Conservation (phyloP, 2,113 vertebrate species). For the Callospermophilus lateralis region DNA sequence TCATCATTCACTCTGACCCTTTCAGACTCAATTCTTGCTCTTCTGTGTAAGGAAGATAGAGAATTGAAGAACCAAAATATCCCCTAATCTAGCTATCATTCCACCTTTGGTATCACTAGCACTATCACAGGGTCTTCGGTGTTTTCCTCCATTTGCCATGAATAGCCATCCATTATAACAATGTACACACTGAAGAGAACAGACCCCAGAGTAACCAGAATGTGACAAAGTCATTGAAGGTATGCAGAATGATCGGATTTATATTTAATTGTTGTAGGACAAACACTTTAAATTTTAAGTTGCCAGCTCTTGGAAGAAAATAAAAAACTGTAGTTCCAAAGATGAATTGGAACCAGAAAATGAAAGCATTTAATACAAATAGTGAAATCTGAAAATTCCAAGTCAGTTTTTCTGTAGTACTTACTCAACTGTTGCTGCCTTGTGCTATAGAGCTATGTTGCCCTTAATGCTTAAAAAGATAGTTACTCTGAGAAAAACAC, state of each 20-base stretch:
- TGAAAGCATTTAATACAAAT: constrained; percentile 44
- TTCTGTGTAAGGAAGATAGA: not conserved
- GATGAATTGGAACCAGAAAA: not conserved
- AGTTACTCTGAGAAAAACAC: not conserved
- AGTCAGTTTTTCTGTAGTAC: not conserved
- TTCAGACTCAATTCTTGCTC: not conserved
- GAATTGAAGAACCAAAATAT: not conserved
- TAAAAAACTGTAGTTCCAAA: not conserved
- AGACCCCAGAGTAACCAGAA: not conserved
- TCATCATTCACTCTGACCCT: not conserved
- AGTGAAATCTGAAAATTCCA: constrained; percentile 37
- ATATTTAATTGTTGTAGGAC: constrained; percentile 24
- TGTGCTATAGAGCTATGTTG: not conserved
- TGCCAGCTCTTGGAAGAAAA: not conserved
- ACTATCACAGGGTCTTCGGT: not conserved
- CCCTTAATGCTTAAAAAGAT: not conserved
- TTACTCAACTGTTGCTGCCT: not conserved
- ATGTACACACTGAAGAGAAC: not conserved
- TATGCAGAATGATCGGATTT: not conserved
- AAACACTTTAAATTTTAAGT: constrained; percentile 10
- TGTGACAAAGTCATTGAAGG: not conserved
- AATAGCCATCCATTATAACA: not conserved
- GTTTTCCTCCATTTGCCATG: not conserved
- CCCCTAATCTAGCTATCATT: not conserved
- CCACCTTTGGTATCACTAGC: not conserved